phyloP scores from a whole-genome alignment of 2,797 vertebrate species.

The Galagoides demidoff region DNA sequence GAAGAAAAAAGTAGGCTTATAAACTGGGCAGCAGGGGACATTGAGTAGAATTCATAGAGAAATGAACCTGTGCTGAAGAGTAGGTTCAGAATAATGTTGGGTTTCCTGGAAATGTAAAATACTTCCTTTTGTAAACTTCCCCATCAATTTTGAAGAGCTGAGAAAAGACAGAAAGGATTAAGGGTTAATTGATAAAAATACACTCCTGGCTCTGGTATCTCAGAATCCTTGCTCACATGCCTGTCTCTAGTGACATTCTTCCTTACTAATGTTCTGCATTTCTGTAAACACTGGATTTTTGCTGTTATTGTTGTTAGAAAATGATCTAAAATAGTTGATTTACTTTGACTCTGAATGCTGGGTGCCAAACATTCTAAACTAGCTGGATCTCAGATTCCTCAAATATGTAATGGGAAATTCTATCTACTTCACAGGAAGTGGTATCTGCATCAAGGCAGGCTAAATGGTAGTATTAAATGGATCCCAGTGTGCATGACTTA shows the following conservation, averaged over 20 bases:
- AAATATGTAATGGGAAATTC: background rate
- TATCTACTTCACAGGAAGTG: background rate
- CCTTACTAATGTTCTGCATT: background rate
- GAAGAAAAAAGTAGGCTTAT: background rate
- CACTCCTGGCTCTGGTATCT: background rate
- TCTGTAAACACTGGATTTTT: background rate
- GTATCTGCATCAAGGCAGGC: background rate
- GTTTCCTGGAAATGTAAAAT: background rate
- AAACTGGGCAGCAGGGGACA: background rate
- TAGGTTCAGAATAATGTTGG: background rate
- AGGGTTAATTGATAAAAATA: background rate
- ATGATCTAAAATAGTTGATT: background rate
- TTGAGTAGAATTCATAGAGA: background rate
- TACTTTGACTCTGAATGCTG: background rate
- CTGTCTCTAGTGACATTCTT: background rate
- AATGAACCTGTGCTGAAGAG: background rate
- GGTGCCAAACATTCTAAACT: background rate
- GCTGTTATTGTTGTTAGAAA: background rate
- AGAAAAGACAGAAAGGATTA: accelerated
- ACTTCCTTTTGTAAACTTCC: background rate
- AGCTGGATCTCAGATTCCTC: background rate
- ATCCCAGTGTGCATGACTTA: background rate
- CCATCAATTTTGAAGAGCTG: background rate
- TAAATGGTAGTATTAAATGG: background rate
- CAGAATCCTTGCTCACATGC: background rate